Percentiles rank a stretch among this genome's conserved stretches.
Conservation (phyloP, 2,113 vertebrate species). For the Nannospalax galili region DNA sequence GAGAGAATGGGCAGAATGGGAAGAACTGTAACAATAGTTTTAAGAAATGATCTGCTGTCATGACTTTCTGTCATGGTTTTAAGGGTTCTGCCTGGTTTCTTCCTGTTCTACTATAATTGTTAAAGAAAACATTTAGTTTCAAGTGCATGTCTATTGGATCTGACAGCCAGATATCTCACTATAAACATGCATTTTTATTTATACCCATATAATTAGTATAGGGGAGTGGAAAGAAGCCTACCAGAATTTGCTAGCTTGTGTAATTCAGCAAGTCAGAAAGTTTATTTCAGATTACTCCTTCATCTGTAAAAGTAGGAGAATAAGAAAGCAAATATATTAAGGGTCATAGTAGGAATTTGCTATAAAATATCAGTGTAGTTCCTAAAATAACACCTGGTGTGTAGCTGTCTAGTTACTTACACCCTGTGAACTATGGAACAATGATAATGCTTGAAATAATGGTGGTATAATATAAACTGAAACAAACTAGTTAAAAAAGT, state of each 20-base stretch:
- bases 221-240: neutral
- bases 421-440: neutral
- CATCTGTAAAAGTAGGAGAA: neutral
- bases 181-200: slow-evolving; percentile 18
- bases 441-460: neutral
- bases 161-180: neutral
- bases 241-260: neutral
- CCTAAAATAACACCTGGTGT: neutral
- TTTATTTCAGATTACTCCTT: neutral
- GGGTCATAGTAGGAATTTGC: neutral
- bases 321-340: neutral
- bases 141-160: neutral
- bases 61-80: neutral
- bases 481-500: neutral
- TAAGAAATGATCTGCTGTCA: neutral
- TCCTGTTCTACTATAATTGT: neutral
- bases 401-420: neutral
- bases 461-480: neutral
- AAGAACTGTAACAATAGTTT: neutral
- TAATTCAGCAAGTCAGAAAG: neutral
- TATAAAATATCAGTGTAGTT: neutral
- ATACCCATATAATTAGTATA: neutral
- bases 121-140: neutral
- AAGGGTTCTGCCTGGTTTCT: neutral
- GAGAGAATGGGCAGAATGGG: neutral